These are phyloP conservation scores for Eumacrocentrus americanus DNA, from an alignment of 2,888 invertebrate genomes.

Conservation along the genomic window DNA sequence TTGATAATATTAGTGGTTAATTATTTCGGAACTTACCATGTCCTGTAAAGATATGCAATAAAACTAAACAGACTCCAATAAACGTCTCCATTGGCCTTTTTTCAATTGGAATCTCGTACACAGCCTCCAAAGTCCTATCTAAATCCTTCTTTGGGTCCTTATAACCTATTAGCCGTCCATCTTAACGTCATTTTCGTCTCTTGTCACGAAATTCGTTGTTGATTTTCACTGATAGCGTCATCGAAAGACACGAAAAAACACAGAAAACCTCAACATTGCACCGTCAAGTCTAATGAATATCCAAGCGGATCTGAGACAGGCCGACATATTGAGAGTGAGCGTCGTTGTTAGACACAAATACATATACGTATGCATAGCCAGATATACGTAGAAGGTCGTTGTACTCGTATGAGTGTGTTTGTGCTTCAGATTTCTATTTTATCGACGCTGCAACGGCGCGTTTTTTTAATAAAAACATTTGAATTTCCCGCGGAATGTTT, in stretches of 20 bases:
- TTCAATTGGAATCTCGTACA: background rate
- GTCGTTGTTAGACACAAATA: background rate
- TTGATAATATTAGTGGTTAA: background rate
- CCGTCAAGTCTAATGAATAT: background rate
- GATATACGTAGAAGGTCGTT: too few relatives aligned
- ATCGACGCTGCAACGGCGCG: too few relatives aligned
- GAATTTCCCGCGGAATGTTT: too few relatives aligned
- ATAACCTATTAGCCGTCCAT: constrained; percentile 6
- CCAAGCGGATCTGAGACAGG: background rate
- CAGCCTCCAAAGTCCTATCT: background rate
- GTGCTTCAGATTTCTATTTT: too few relatives aligned
- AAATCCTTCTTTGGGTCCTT: background rate
- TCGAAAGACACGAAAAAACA: constrained; percentile 12
- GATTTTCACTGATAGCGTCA: background rate
- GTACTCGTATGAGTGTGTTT: too few relatives aligned
- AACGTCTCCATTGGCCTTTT: constrained; percentile 18
- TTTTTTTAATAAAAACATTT: too few relatives aligned
- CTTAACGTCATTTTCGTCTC: constrained; percentile 1
- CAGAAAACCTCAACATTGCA: constrained; percentile 1
- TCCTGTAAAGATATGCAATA: background rate
- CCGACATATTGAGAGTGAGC: constrained; percentile 14
- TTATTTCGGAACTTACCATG: constrained; percentile 3
- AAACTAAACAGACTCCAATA: constrained; percentile 5
- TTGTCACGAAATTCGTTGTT: background rate
- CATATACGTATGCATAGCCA: too few relatives aligned